Percentiles rank a stretch among this genome's conserved stretches.
Evolutionary conservation across 2,888 invertebrate species (phyloP).

Genomic region (Andrena bicolor): DNA sequence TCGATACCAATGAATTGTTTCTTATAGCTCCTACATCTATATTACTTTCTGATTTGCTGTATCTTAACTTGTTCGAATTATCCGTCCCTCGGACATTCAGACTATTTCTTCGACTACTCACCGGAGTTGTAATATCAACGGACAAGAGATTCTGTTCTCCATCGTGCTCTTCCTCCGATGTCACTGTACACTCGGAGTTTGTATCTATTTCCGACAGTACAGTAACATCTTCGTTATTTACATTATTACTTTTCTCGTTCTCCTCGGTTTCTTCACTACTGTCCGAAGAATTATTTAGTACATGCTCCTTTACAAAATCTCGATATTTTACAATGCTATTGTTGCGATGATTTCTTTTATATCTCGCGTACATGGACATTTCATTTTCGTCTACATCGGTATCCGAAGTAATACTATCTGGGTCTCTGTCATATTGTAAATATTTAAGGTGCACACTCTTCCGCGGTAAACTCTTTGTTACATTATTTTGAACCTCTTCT

Average conservation of each 20-base stretch:
- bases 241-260: not conserved
- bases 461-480: not conserved
- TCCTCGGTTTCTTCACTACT: slow-evolving; percentile 2
- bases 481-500: not conserved
- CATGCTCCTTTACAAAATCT: slow-evolving; percentile 21
- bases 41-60: slow-evolving; percentile 33
- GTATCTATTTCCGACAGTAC: slow-evolving; percentile 36
- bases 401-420: slow-evolving; percentile 13
- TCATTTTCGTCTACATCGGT: slow-evolving; percentile 51
- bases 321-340: slow-evolving; percentile 81
- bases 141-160: not conserved
- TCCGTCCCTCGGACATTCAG: not conserved
- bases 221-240: slow-evolving; percentile 24
- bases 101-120: not conserved
- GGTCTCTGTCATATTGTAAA: not conserved
- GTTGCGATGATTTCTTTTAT: slow-evolving; percentile 72
- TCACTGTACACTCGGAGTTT: not conserved
- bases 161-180: not conserved
- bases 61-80: slow-evolving; percentile 8
- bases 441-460: not conserved
- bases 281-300: slow-evolving; percentile 16
- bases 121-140: not conserved
- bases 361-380: slow-evolving; percentile 79
- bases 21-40: slow-evolving; percentile 9
- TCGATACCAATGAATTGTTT: slow-evolving; percentile 19